Conservation (phyloP, 2,113 vertebrate species). For the Poecile atricapillus region DNA sequence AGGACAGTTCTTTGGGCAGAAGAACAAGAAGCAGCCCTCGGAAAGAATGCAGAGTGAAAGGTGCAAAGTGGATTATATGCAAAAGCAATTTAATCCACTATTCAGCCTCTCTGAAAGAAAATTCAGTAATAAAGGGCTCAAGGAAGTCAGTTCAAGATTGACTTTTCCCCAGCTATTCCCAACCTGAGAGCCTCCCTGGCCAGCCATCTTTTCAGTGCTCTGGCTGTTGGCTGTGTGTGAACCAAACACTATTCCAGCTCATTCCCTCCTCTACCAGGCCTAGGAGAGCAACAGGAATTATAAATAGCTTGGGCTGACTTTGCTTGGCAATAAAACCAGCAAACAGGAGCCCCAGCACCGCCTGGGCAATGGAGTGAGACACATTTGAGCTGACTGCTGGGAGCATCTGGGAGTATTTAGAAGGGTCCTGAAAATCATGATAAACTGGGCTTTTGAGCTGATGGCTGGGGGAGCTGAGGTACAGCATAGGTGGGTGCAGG, state of each 20-base stretch:
- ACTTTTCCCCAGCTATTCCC: neutral
- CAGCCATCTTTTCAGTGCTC: neutral
- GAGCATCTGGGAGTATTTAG: neutral
- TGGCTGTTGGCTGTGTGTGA: neutral
- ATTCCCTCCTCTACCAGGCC: neutral
- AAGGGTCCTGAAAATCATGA: neutral
- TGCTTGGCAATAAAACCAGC: neutral
- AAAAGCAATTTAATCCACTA: neutral
- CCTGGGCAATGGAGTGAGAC: neutral
- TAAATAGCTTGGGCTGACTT: neutral
- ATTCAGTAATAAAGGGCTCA: neutral
- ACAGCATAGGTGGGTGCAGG: neutral
- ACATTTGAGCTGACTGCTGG: fast-evolving
- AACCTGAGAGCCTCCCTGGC: neutral
- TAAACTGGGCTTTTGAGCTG: neutral
- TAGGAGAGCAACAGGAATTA: neutral
- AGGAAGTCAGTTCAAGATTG: neutral
- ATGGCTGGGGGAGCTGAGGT: neutral
- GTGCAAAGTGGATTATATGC: neutral
- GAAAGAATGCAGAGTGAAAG: neutral
- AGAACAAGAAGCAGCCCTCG: neutral
- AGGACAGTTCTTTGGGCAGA: neutral
- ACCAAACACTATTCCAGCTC: neutral
- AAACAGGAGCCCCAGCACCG: neutral
- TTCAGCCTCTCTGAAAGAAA: neutral